phyloP scores from a whole-genome alignment of 2,888 invertebrate species.

The Leucophora obtusa region DNA sequence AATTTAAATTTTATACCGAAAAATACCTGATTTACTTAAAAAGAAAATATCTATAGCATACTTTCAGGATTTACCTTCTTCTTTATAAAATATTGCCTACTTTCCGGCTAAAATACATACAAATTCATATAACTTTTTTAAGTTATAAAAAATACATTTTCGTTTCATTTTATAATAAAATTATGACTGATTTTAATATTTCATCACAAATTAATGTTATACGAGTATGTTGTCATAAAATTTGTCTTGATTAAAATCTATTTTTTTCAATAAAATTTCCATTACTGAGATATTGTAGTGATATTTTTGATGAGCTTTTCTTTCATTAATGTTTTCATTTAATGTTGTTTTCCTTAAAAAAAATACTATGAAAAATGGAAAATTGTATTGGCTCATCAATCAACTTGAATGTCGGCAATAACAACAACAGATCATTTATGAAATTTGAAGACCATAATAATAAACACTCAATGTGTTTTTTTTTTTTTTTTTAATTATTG shows the following conservation, averaged over 20 bases:
- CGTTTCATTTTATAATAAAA: too few species aligned
- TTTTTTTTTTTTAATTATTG: conserved; percentile 11
- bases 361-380: background rate
- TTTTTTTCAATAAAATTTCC: background rate
- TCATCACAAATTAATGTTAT: too few species aligned
- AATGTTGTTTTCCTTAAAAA: background rate
- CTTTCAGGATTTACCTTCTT: too few species aligned
- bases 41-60: too few species aligned
- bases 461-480: conserved; percentile 42
- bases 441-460: conserved; percentile 29
- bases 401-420: background rate
- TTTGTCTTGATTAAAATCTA: background rate
- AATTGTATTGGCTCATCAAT: background rate
- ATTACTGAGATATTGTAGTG: background rate
- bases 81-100: too few species aligned
- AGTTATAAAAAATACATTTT: too few species aligned
- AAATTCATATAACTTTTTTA: too few species aligned
- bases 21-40: too few species aligned
- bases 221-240: background rate
- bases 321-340: background rate
- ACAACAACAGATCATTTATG: background rate
- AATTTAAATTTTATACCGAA: too few species aligned
- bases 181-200: too few species aligned
- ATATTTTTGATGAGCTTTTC: background rate
- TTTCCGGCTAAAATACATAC: too few species aligned